Evolutionary conservation across 2,113 vertebrate species (phyloP), one percentile per base, ranked within the genome.

Genomic region (Rana temporaria): DNA sequence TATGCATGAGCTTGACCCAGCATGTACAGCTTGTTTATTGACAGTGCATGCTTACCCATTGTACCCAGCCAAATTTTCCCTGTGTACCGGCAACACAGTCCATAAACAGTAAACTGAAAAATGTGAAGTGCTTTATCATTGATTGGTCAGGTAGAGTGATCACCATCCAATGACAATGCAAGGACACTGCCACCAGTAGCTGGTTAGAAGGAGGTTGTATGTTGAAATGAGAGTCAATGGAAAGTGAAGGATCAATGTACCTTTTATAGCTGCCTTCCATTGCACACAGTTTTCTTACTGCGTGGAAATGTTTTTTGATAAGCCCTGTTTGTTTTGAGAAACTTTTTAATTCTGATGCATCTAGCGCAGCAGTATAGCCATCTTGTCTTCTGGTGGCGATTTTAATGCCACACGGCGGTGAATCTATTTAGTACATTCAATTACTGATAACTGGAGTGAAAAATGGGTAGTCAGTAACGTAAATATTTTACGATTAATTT

Each of bases 401-500:
- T 72, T 6, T 16, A 71, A 24, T 6, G 4, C 52, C 34, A 22
- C 52, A 70, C 7, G 26, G 26, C 3, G 26, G 26, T 30, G 26
- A 30, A 2, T 30, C 26, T 30, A 30, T 30, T 22, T 20, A 8
- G n/a, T 24, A 55, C 55, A 55, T 22, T 20, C 38, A 16, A 11
- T 19, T 38, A 34, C 9, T 48, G 9, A 48, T 48, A 48, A 48
- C 42, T 48, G 42, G 42, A 8, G 9, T 48, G 42, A 48, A 48
- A 48, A 48, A 38, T 5, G 7, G 34, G 34, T 11, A 48, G 9
- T 11, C 57, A 18, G 24, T 75, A 26, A 32, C 60, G 68, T 81
- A 81, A 81, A 81, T 71, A 81, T 81, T 81, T 81, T 81, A 73
- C 79, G 30, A 67, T 57, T 30, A 30, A n/a, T 19, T 75, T 67